Evolutionary conservation across 2,797 vertebrate species (phyloP).

Genomic region (Chelon auratus): DNA sequence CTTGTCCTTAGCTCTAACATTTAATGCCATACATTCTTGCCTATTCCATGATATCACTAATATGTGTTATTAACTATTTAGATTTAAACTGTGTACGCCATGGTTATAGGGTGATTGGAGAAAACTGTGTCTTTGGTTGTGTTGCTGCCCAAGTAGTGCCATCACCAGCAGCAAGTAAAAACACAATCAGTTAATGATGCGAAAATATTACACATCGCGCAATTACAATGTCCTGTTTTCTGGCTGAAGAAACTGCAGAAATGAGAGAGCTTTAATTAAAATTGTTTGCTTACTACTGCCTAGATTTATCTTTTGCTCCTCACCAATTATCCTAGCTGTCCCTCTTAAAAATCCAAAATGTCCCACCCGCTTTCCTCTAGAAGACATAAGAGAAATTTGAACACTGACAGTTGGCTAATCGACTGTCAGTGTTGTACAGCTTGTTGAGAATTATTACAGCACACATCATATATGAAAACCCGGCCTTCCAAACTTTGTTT

Average conservation of each 20-base stretch:
- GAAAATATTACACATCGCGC: background rate
- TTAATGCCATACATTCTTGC: too few species aligned
- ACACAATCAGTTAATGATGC: background rate
- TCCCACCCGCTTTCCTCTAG: conserved; percentile 1
- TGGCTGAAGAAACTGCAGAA: background rate
- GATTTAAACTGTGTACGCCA: background rate
- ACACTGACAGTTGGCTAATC: conserved; percentile 53
- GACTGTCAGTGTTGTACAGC: conserved; percentile 60
- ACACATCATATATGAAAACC: conserved; percentile 63
- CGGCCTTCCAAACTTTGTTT: conserved; percentile 24
- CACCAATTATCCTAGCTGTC: background rate
- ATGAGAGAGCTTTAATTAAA: conserved; percentile 9
- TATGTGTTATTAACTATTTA: background rate
- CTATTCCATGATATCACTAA: too few species aligned
- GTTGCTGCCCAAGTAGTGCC: background rate
- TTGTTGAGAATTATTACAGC: conserved; percentile 56
- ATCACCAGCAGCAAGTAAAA: conserved; percentile 1
- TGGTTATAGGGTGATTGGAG: background rate
- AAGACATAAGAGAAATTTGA: conserved; percentile 44
- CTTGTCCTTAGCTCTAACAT: too few species aligned
- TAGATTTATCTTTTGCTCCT: too few species aligned
- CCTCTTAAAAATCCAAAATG: conserved; percentile 12
- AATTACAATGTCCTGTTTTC: conserved; percentile 5
- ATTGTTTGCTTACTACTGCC: conserved; percentile 5
- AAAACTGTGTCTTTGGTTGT: background rate